Conservation (phyloP, 2,888 invertebrate genomes). For the Leptopilina drosophilae region DNA sequence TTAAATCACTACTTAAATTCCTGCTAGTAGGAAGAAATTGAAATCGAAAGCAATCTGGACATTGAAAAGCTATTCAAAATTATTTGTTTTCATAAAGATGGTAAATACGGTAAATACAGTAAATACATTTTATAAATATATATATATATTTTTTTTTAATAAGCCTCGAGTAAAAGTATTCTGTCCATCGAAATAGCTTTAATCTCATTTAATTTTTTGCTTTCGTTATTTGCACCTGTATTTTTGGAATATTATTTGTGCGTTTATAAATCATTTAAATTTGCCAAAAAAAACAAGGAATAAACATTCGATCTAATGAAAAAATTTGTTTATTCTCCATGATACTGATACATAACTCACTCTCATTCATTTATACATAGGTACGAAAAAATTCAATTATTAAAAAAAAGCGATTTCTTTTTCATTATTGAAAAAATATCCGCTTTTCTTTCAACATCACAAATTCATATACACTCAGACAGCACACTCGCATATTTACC, state of each 20-base stretch:
- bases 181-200: neutral
- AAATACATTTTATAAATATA: neutral
- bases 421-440: conserved; percentile 44
- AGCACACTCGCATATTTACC: conserved; percentile 51
- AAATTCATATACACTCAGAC: conserved; percentile 40
- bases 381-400: conserved; percentile 68
- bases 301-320: conserved; percentile 63
- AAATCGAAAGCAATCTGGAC: conserved; percentile 18
- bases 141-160: neutral
- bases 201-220: neutral
- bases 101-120: neutral
- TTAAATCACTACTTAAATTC: conserved; percentile 7
- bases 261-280: neutral
- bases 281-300: conserved; percentile 14
- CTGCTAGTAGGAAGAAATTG: conserved; percentile 15
- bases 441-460: conserved; percentile 22
- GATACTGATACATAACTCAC: conserved; percentile 68
- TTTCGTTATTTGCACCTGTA: neutral
- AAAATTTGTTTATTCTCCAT: conserved; percentile 72
- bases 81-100: neutral
- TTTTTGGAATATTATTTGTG: neutral
- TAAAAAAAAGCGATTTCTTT: conserved; percentile 43
- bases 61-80: neutral
- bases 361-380: conserved; percentile 70
- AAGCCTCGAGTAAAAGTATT: neutral